Evolutionary conservation across 2,113 vertebrate genomes (phyloP).

Genomic region (Elaphurus davidianus): DNA sequence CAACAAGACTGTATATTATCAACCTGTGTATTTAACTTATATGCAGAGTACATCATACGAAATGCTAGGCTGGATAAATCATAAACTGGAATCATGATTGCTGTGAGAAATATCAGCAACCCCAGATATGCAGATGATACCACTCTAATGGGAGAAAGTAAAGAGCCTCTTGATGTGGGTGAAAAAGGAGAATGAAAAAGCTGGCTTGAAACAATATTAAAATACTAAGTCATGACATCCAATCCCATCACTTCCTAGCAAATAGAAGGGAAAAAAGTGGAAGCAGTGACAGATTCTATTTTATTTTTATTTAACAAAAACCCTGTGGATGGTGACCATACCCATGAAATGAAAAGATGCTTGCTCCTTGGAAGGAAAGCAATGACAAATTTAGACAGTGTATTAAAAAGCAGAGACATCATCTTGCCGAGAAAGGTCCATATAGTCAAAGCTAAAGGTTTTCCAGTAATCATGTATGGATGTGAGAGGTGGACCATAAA

Average conservation of each 20-base stretch:
- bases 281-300: neutral
- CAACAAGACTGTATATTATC: neutral
- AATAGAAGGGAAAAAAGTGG: neutral
- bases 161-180: neutral
- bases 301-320: neutral
- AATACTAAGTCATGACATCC: neutral
- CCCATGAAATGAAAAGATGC: neutral
- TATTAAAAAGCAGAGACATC: neutral
- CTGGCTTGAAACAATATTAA: neutral
- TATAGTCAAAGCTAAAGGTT: neutral
- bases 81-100: neutral
- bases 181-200: neutral
- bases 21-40: neutral
- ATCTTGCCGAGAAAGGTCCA: fast-evolving
- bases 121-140: neutral
- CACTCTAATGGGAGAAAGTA: neutral
- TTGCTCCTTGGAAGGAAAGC: neutral
- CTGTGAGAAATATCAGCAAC: neutral
- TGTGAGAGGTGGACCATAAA: neutral
- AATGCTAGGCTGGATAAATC: neutral
- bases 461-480: neutral
- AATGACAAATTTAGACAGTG: neutral
- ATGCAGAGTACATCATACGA: neutral
- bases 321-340: neutral
- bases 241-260: neutral